These are phyloP conservation scores for Drosophila repletoides DNA, from an alignment of 1,140 invertebrate genomes.

Conservation along the genomic window DNA sequence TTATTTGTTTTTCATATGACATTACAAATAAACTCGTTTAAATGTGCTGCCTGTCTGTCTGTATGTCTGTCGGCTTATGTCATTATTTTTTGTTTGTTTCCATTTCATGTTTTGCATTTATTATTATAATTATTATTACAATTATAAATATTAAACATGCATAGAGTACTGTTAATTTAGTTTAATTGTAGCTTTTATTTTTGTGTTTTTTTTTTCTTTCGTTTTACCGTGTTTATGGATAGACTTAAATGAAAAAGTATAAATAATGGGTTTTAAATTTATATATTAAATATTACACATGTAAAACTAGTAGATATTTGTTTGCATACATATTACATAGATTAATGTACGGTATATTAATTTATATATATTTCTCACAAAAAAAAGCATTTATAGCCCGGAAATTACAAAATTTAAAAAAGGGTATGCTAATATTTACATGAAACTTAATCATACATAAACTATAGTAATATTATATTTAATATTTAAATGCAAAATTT, in stretches of 20 bases:
- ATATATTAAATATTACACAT: slow-evolving; percentile 40
- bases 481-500: slow-evolving; percentile 44
- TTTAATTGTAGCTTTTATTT: slow-evolving; percentile 45
- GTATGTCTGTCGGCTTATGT: slow-evolving; percentile 31
- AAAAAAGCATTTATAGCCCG: slow-evolving; percentile 29
- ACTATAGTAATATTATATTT: background rate
- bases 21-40: slow-evolving; percentile 63
- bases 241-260: slow-evolving; percentile 66
- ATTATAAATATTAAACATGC: slow-evolving; percentile 79
- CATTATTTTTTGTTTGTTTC: slow-evolving; percentile 37
- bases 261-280: slow-evolving; percentile 47
- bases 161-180: slow-evolving; percentile 67
- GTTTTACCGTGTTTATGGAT: slow-evolving; percentile 31
- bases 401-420: slow-evolving; percentile 43
- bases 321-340: background rate
- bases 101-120: slow-evolving; percentile 22
- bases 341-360: slow-evolving; percentile 2
- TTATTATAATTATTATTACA: slow-evolving; percentile 60
- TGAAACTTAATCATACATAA: slow-evolving; percentile 47
- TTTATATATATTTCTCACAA: slow-evolving; percentile 3
- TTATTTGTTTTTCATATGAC: slow-evolving; percentile 40
- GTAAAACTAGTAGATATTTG: slow-evolving; percentile 28
- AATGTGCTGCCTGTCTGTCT: slow-evolving; percentile 10
- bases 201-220: background rate
- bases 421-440: slow-evolving; percentile 60